Conservation (phyloP, 2,113 vertebrate species). For the Elephantulus edwardii region DNA sequence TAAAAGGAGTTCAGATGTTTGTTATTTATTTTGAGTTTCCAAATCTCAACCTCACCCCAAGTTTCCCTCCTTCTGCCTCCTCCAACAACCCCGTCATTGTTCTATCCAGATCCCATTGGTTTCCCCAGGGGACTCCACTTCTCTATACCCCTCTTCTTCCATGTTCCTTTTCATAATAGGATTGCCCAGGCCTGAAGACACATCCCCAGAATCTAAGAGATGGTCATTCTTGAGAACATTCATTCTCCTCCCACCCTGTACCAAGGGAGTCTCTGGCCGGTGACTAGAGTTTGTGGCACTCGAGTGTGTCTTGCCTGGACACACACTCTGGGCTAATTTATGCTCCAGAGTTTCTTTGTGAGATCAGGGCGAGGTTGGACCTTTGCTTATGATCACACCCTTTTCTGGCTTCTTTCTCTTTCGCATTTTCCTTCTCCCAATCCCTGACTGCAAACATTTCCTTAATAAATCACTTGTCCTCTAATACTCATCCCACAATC, state of each 20-base stretch:
- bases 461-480: background rate
- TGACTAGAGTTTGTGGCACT: background rate
- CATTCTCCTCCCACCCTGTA: background rate
- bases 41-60: background rate
- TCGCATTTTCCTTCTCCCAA: background rate
- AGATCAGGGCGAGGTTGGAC: no score
- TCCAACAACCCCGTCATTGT: background rate
- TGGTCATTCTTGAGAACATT: background rate
- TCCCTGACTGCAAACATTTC: background rate
- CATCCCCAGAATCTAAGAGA: no score
- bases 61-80: background rate
- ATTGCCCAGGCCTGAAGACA: background rate
- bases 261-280: background rate
- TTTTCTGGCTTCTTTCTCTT: background rate
- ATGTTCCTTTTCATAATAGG: background rate
- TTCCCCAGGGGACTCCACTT: background rate
- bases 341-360: accelerated
- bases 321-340: background rate
- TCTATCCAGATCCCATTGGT: background rate
- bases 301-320: background rate
- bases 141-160: background rate
- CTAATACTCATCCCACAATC: background rate
- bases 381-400: background rate
- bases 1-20: background rate
- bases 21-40: background rate